A percentile compares a stretch with the other conserved stretches of the same genome.
phyloP scores from a whole-genome alignment of 35 echinoderm and acorn worm genomes.

The Ptychodera flava region DNA sequence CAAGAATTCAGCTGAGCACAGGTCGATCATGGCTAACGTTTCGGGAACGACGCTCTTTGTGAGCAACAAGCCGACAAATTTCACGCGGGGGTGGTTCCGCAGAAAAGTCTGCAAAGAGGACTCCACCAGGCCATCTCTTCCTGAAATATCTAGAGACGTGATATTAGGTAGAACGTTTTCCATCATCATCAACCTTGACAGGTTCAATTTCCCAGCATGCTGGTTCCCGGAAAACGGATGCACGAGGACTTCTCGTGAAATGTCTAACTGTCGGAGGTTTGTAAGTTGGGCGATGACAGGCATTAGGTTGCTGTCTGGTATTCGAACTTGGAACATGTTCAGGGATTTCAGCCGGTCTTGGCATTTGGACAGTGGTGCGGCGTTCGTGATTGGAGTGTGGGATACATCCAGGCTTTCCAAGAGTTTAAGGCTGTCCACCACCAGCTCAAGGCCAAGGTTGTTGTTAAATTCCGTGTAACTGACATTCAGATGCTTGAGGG shows the following conservation, averaged over 20 bases:
- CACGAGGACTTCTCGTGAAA: constrained; percentile 64
- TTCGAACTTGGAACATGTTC: constrained; percentile 83
- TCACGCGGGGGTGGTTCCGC: constrained; percentile 37
- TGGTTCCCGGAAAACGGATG: constrained; percentile 23
- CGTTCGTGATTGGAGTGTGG: constrained; percentile 78
- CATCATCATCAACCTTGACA: constrained; percentile 47
- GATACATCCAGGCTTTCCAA: constrained; percentile 95
- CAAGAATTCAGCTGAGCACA: constrained; percentile 68
- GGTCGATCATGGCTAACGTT: constrained; percentile 36
- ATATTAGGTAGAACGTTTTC: constrained; percentile 46
- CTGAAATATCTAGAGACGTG: constrained; percentile 78
- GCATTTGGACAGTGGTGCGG: constrained; percentile 54
- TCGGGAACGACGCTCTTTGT: constrained; percentile 44
- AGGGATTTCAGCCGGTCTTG: constrained; percentile 73
- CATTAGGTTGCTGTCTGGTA: constrained; percentile 84
- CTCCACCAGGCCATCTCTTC: constrained; percentile 72
- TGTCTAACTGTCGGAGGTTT: constrained; percentile 65
- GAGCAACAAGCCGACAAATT: constrained; percentile 70
- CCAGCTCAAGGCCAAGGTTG: constrained; percentile 82
- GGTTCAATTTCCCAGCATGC: constrained; percentile 38
- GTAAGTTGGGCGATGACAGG: constrained; percentile 52
- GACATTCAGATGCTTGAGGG: constrained; percentile 79
- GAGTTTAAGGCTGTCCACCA: constrained; percentile 58
- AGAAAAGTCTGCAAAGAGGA: constrained; percentile 52
- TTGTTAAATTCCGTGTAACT: constrained; percentile 98